Conservation (phyloP, 2,113 vertebrate genomes). For the Colinus virginianus region DNA sequence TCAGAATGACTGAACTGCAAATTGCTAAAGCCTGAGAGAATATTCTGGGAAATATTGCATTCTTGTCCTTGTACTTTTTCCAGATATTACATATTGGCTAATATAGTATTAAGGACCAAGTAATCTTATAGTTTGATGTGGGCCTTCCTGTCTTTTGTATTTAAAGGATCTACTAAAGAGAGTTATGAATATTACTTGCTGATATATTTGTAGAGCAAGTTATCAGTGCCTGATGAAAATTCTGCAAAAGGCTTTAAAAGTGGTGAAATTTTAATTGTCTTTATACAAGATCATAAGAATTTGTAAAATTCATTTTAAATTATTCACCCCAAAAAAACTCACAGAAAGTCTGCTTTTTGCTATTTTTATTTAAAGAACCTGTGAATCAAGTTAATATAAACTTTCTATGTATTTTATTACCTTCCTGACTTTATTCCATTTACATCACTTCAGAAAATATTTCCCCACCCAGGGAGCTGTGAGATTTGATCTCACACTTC, state of each 20-base stretch:
- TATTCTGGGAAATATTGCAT: background rate
- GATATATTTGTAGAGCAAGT: background rate
- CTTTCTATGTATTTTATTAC: background rate
- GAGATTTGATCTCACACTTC: background rate
- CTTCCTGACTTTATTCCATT: background rate
- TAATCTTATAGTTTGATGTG: background rate
- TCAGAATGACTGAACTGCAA: background rate
- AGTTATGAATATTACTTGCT: background rate
- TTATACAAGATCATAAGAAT: background rate
- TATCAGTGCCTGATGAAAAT: background rate
- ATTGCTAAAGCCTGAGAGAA: background rate
- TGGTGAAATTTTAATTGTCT: background rate
- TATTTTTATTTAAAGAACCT: background rate
- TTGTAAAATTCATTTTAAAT: background rate
- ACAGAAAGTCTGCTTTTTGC: background rate
- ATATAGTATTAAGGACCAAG: background rate
- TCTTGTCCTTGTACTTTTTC: background rate
- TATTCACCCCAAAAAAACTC: background rate
- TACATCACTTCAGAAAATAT: background rate
- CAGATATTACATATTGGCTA: background rate
- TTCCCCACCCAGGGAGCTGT: background rate
- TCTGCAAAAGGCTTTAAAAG: background rate
- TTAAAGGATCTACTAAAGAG: background rate
- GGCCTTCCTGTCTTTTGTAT: background rate
- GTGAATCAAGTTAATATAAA: background rate